Evolutionary conservation across 2,113 vertebrate species (phyloP).

Genomic region (Myocastor coypus): DNA sequence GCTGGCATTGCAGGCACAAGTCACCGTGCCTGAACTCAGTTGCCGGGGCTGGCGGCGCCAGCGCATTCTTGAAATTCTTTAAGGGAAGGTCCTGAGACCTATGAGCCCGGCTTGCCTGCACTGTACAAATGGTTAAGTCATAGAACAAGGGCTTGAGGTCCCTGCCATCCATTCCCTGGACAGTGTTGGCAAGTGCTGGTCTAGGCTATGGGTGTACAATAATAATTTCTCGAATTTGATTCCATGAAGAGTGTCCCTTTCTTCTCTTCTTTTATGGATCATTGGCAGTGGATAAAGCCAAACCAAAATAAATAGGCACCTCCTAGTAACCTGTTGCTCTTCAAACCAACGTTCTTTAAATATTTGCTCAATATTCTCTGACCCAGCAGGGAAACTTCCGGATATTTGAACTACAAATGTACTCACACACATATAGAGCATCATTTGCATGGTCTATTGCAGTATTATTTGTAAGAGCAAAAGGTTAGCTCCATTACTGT

Average conservation of each 20-base stretch:
- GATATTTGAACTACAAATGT: constrained; percentile 43
- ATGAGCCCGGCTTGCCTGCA: neutral
- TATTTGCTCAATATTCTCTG: constrained; percentile 53
- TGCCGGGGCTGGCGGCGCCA: no score
- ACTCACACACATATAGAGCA: neutral
- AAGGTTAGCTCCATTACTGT: constrained; percentile 26
- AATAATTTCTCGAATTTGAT: neutral
- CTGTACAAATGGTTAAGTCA: no score
- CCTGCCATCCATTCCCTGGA: neutral
- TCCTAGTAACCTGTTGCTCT: neutral
- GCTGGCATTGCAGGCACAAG: no score
- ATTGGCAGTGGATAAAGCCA: neutral
- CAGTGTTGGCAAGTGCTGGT: neutral
- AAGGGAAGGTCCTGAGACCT: neutral
- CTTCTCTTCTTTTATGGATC: neutral
- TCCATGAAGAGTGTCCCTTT: neutral
- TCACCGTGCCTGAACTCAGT: no score
- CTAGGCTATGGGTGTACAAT: neutral
- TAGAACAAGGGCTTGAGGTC: neutral
- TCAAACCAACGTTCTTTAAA: constrained; percentile 15
- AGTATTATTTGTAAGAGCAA: constrained; percentile 34
- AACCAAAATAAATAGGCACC: neutral
- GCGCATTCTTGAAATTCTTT: neutral
- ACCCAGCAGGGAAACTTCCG: neutral
- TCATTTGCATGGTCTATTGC: neutral